Evolutionary conservation across 1,140 invertebrate genomes (phyloP).

Genomic region (Linepithema humile): DNA sequence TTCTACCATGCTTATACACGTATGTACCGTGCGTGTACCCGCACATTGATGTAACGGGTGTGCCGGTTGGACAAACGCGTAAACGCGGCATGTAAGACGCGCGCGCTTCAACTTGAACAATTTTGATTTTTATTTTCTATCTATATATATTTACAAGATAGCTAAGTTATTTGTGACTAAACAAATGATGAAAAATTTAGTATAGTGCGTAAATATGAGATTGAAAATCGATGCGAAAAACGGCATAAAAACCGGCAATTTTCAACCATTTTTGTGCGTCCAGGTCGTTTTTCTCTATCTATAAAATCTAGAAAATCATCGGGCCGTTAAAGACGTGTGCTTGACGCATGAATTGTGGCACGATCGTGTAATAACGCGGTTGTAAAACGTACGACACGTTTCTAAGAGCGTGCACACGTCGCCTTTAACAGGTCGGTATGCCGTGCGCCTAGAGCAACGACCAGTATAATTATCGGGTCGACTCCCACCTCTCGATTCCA

Average conservation of each 20-base stretch:
- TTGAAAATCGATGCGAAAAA: background rate
- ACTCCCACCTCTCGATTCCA: conserved; percentile 46
- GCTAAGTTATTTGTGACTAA: background rate
- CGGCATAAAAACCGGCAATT: background rate
- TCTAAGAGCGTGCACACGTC: conserved; percentile 22
- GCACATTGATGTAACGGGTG: conserved; percentile 62
- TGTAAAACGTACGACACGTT: conserved; percentile 18
- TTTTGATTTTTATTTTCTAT: conserved; percentile 5
- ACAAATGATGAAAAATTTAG: background rate
- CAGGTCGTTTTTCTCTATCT: background rate
- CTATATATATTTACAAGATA: background rate
- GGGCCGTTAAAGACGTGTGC: background rate
- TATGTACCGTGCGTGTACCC: conserved; percentile 32
- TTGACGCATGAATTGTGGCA: background rate
- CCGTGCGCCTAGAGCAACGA: conserved; percentile 71
- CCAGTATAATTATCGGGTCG: conserved; percentile 74
- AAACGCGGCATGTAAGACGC: conserved; percentile 64
- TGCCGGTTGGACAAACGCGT: conserved; percentile 63
- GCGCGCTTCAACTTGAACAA: conserved; percentile 56
- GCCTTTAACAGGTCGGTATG: conserved; percentile 68
- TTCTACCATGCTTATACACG: conserved; percentile 47
- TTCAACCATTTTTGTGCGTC: background rate
- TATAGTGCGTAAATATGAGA: background rate
- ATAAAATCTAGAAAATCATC: conserved; percentile 3
- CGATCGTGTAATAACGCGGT: background rate